phyloP scores from a whole-genome alignment of 2,888 invertebrate species.

The Phoronis australis region DNA sequence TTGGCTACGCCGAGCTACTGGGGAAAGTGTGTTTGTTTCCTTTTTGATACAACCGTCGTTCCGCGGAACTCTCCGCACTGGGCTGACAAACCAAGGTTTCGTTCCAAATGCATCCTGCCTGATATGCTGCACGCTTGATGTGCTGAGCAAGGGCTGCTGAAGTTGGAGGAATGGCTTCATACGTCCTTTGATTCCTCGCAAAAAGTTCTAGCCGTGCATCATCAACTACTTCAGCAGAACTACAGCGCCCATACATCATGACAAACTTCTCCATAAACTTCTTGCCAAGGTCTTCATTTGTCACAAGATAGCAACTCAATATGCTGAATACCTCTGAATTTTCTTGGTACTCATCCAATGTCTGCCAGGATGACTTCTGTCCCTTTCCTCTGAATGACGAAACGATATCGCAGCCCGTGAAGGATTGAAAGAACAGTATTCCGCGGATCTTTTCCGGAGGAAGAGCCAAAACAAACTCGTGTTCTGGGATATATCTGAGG shows the following conservation, averaged over 20 bases:
- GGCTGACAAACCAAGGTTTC: no score
- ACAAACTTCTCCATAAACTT: slow-evolving; percentile 17
- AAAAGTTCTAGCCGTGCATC: no score
- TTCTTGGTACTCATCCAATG: slow-evolving; percentile 17
- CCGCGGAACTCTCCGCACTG: no score
- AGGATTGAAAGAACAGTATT: slow-evolving; percentile 19
- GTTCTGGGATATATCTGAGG: slow-evolving; percentile 20
- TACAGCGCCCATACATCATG: slow-evolving; percentile 20
- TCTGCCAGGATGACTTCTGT: slow-evolving; percentile 20
- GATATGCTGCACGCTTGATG: slow-evolving; percentile 15
- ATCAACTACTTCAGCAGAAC: slow-evolving; percentile 13
- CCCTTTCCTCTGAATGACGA: slow-evolving; percentile 19
- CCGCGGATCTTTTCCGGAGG: slow-evolving; percentile 14
- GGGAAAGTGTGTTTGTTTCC: slow-evolving; percentile 12
- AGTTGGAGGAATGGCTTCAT: slow-evolving; percentile 17
- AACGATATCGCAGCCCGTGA: slow-evolving; percentile 22
- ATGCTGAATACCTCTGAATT: slow-evolving; percentile 10
- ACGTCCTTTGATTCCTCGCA: slow-evolving; percentile 19
- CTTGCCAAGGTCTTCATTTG: slow-evolving; percentile 9
- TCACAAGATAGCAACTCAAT: slow-evolving; percentile 6
- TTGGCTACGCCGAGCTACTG: slow-evolving; percentile 15
- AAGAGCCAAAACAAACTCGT: slow-evolving; percentile 13
- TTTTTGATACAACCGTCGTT: no score
- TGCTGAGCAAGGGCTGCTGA: slow-evolving; percentile 13
- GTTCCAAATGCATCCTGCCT: slow-evolving; percentile 14